Evolutionary conservation across 2,113 vertebrate genomes (phyloP), one percentile per base, ranked within the genome.

Genomic region (Chloebia gouldiae): DNA sequence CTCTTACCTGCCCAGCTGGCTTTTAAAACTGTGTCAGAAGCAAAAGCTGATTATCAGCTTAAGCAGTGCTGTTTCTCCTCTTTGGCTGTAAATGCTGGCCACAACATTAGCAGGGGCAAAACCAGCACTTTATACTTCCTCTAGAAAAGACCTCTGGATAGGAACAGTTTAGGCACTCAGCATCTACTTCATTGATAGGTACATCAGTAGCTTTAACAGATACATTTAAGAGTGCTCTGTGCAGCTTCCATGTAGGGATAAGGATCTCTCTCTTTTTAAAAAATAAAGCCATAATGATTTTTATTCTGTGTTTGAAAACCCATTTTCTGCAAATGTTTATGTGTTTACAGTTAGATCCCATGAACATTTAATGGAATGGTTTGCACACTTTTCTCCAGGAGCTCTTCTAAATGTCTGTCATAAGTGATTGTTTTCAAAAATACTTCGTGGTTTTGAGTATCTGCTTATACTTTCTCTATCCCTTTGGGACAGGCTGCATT

Each of bases 1-100:
- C 59, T 92, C 59, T 88, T 60, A 93, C 87, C 80, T 87, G 80
- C 71, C 80, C 57, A 81, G 39, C 27, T 35, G 28, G 86, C 56
- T 88, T 73, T 88, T 83, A 71, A 87, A 92, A 65, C 50, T 35
- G 54, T 90, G 68, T 93, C 87, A 96, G 82, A 54, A 65, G 31
- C 45, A 81, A 93, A 94, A 94, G 82, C 78, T 83, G 88, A 76
- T 95, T 79, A 96, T 64, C 86, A 91, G 86, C 88, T 96, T 90
- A 72, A 65, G 82, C 28, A 60, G 18, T 3, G 19, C 35, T 79
- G 28, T 66, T 66, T 93, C 42, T 73, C 27, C 44, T 83, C 75
- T 90, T 91, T 73, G 68, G 13, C 68, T 83, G 45, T 75, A 42
- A 78, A 83, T 25, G 11, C 0, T 56, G 71, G 57, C 63, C 65